Evolutionary conservation across 2,888 invertebrate species (phyloP).

Genomic region (Holacanthella duospinosa): DNA sequence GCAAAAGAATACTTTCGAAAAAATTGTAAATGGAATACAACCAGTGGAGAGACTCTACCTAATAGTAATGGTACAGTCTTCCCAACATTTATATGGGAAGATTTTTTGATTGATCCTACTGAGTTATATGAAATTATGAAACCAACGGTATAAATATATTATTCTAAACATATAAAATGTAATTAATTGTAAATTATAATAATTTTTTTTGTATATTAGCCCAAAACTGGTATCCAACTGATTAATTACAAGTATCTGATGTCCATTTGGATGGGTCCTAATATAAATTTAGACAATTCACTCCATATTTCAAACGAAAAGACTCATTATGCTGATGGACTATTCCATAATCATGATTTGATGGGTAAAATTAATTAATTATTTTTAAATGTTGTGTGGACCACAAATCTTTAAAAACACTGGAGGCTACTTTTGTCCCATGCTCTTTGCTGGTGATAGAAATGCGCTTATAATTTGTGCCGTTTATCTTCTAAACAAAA

Average conservation of each 20-base stretch:
- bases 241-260: neutral
- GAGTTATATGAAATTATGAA: neutral
- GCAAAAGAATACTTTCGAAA: neutral
- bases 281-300: no score
- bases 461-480: no score
- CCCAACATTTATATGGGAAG: neutral
- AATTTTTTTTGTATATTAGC: neutral
- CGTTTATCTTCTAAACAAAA: no score
- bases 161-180: no score
- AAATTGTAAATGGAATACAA: neutral
- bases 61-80: neutral
- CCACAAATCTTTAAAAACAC: no score
- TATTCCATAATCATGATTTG: neutral
- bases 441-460: no score
- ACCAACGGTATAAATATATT: neutral
- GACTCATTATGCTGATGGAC: neutral
- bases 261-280: no score
- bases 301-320: no score
- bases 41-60: neutral
- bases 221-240: neutral
- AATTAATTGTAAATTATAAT: neutral
- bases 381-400: no score
- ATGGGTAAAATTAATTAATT: neutral
- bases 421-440: no score
- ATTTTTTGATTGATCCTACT: neutral